Base-by-base conservation (phyloP, 2,888 invertebrate species). In the Amblyjoppa fuscipennis region DNA sequence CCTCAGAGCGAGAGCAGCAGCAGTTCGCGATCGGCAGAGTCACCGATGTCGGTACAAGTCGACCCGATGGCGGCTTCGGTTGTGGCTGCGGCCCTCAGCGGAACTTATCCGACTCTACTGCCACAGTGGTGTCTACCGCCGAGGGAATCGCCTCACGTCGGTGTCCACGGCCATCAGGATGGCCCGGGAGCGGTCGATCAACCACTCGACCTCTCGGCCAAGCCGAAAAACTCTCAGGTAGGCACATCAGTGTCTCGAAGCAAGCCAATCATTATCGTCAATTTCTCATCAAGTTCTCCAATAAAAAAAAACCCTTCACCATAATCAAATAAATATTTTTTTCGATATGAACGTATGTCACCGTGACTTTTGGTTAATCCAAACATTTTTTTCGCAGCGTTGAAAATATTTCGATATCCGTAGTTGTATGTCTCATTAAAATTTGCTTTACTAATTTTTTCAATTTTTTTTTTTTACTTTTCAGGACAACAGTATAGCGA, bases 131-230 rank as follows among this genome's bases (percentile, higher is more conserved):
- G 93, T 87, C 89, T 93, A 83, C 92, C 92, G 78, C 92, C 91
- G 79, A 91, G 90, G 74, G 95, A 95, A 82, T 94, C 95, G 93
- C 94, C 94, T 88, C 92, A 91, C 93, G 70, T 94, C 93, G 68
- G 94, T 94, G 86, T 93, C 90, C 93, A 92, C 79, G 88, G 92
- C 74, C 93, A 93, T 83, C 93, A 93, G 88, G 93, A 94, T 88
- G 92, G 90, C 87, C 90, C 92, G 85, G 90, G 92, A 88, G 91
- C 91, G 92, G 95, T 96, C 87, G 97, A 97, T 93, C 97, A 97
- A 94, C 98, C 98, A 28, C 96, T 98, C 91, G 98, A 98, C 95
- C 96, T 98, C 93, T 98, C 98, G 95, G 97, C 97, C 93, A 98
- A 96, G 96, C 95, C 97, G 95, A 92, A 96, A 93, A 93, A 91